Base-by-base conservation (phyloP, 2,888 invertebrate species). In the Chalcis sispes region DNA sequence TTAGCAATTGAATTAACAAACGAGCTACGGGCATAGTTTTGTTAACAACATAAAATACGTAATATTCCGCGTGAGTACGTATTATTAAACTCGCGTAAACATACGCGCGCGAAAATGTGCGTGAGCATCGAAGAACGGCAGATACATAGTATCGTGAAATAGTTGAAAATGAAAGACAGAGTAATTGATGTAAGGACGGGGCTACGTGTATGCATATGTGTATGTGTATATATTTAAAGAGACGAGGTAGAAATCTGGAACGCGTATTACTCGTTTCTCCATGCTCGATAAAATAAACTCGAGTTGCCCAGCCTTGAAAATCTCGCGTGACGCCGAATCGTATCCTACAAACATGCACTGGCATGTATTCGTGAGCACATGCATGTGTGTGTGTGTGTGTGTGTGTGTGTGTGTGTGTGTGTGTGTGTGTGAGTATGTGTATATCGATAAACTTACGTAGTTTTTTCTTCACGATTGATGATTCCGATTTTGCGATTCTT, bases 251-350 rank as follows among this genome's bases (percentile, higher is more conserved):
- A 61, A 66, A 61, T 67, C 52, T 73, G 29, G 67, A 66, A 54
- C 46, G 13, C 52, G 54, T 61, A 42, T 23, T 42, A 32, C n/a
- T 61, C 36, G 50, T n/a, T n/a, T n/a, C n/a, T n/a, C n/a, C 70
- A 2, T 32, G 69, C 23, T 69, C 48, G 48, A 58, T 69, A 70
- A 59, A 70, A 58, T 50, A 69, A 69, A 59, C 67, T 46, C 59
- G 64, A 42, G 23, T 18, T 20, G 29, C 10, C 27, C 54, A 70
- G 65, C 70, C 74, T 75, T 75, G 70, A 75, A 70, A 48, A 56
- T 75, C 32, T 75, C 58, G 75, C 70, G 75, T 75, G 75, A 70
- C 65, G 58, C 42, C 18, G 50, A n/a, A 52, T 75, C 56, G 48
- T 75, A 70, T 70, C 48, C 50, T 46, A n/a, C n/a, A 64, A 54